Conservation (phyloP, 1,140 invertebrate genomes). For the Armadillidium nasatum region DNA sequence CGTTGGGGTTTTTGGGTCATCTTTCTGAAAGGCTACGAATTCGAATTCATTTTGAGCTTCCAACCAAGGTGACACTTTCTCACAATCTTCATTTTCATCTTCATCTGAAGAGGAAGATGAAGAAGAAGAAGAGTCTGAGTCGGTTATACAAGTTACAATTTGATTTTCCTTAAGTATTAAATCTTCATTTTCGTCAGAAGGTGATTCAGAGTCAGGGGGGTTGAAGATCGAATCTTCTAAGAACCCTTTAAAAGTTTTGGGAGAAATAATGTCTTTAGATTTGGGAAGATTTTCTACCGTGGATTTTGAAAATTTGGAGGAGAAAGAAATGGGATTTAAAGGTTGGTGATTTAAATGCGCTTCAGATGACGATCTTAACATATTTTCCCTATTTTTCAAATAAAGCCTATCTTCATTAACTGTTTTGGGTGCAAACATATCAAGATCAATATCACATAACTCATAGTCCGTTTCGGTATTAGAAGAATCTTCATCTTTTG, state of each 20-base stretch:
- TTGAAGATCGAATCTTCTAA: neutral
- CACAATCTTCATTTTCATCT: neutral
- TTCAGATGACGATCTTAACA: neutral
- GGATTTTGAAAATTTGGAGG: neutral
- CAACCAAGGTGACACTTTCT: neutral
- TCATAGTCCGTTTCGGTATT: neutral
- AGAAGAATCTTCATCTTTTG: neutral
- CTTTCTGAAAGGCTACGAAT: neutral
- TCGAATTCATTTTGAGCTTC: neutral
- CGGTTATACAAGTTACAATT: neutral
- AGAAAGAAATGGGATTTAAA: neutral
- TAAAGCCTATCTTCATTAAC: neutral
- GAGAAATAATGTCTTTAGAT: neutral
- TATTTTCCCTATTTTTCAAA: neutral
- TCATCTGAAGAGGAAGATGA: neutral
- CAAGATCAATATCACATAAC: neutral
- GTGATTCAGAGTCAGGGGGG: neutral
- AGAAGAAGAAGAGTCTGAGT: neutral
- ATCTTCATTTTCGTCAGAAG: neutral
- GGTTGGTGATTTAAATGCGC: slow-evolving; percentile 2
- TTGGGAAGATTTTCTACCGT: neutral
- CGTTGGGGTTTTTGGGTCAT: neutral
- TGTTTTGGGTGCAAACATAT: neutral
- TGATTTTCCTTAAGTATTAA: neutral
- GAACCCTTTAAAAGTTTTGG: neutral